Evolutionary conservation across 2,113 vertebrate species (phyloP), one percentile per base, ranked within the genome.

Genomic region (Oreocharis arfaki): DNA sequence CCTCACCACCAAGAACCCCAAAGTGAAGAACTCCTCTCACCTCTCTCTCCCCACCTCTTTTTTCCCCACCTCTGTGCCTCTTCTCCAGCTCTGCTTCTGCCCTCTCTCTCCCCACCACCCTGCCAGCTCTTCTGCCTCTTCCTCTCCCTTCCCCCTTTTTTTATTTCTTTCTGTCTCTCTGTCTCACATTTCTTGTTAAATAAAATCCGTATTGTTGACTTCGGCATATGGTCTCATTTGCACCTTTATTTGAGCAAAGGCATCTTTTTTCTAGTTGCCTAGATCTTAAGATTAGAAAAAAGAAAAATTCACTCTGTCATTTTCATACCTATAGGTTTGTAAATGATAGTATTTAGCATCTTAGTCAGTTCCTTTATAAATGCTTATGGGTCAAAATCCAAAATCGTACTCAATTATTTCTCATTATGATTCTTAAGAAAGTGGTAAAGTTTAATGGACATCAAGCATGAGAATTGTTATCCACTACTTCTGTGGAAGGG

Each of bases 21-120:
- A 30, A 30, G 32, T 3, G 6, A 32, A 30, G 30, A 49, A 26
- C 13, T 30, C 16, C 6, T 46, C 23, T 56, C 41, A 23, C 3
- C 5, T 56, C 16, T n/a, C 23, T 64, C 23, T n/a, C 23, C 28
- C 19, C 15, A 33, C 3, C 6, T 55, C 33, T 63, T 19, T 37
- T 33, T 56, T 39, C 20, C 9, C 7, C 52, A 35, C 13, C 41
- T 50, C 35, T 56, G 19, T 32, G 23, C 7, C 12, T 27, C 49
- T 39, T 18, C 18, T 63, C 41, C 19, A 55, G 18, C 9, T 39
- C 12, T 84, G 15, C 32, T 22, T 52, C 11, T 59, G 7, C 9
- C 9, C 7, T 13, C 35, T 41, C 7, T 49, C 19, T 24, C 7
- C 3, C 8, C 3, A 2, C 2, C 3, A 16, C 10, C 13, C 3